Base-by-base conservation (phyloP, 2,113 vertebrate species). In the Girardinichthys multiradiatus region DNA sequence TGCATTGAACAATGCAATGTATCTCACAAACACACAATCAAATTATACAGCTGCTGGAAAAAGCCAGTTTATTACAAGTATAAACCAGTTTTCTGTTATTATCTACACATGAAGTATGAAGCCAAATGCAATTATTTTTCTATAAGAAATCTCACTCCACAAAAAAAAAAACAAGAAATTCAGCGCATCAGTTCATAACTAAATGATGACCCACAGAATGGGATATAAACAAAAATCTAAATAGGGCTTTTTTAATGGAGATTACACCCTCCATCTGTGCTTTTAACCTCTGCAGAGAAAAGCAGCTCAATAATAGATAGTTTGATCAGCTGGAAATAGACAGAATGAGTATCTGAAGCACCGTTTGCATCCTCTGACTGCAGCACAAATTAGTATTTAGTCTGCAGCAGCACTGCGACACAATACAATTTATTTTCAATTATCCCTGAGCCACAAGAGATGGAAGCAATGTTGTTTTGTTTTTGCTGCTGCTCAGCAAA, bases 371-470 rank as follows among this genome's bases (percentile, higher is more conserved):
- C 70, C 64, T 70, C 72, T 68, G 77, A 69, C 85, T 84, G 87
- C 87, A 81, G 83, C 77, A 83, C 83, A 90, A 90, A 93, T 93
- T 84, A 93, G 87, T 89, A 92, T 92, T 92, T 92, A 89, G 85
- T 88, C 87, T 87, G 86, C 88, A 89, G 86, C 86, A 75, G 79
- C 88, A 81, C 91, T 91, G 93, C 91, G 81, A 91, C 92, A 92
- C 89, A 80, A 85, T 79, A 70, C 87, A 84, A 89, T 92, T 92
- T 92, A 92, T 93, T 92, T 92, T 89, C 90, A 93, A 91, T 92
- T 90, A 92, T 87, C 83, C 75, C 75, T 54, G 79, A 81, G 87
- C 81, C 78, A 77, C 70, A 33, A 84, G 83, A 90, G 84, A 89
- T 70, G 73, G 77, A 78, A 76, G 84, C 72, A 75, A 73, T 68